Evolutionary conservation across 2,888 invertebrate species (phyloP).

Genomic region (Drosophila tanythrix): DNA sequence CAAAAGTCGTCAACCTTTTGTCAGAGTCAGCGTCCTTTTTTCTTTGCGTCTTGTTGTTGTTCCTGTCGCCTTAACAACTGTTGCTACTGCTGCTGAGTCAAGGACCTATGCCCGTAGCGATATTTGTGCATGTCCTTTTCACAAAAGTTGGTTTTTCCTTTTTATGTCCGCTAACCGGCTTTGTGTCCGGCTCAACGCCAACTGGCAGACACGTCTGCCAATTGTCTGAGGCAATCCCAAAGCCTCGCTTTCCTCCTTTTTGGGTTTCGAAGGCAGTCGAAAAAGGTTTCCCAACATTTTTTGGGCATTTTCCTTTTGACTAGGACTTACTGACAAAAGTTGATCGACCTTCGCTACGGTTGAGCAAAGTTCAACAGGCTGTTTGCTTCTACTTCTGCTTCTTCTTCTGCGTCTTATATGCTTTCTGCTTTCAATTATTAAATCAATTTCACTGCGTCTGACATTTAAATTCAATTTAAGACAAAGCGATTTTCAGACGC

Average conservation of each 20-base stretch:
- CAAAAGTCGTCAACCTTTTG: constrained; percentile 72
- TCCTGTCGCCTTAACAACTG: constrained; percentile 55
- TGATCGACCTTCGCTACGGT: constrained; percentile 66
- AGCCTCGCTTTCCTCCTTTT: not conserved
- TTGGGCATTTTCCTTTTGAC: constrained; percentile 20
- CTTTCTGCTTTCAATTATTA: constrained; percentile 40
- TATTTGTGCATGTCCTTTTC: constrained; percentile 76
- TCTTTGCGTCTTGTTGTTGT: constrained; percentile 15
- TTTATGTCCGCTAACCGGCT: constrained; percentile 29
- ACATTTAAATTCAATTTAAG: constrained; percentile 51
- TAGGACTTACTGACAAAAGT: constrained; percentile 31
- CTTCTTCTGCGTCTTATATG: not conserved
- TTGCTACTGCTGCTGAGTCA: constrained; percentile 55
- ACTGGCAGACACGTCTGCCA: constrained; percentile 64
- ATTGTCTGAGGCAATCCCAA: constrained; percentile 51
- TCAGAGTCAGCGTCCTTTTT: constrained; percentile 59
- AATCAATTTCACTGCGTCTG: constrained; percentile 38
- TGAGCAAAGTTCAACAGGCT: constrained; percentile 31
- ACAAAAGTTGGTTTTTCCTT: constrained; percentile 20
- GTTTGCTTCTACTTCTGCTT: not conserved
- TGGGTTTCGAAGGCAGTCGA: constrained; percentile 10
- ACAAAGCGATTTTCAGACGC: constrained; percentile 29
- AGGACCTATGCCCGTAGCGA: constrained; percentile 44
- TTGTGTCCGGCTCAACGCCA: constrained; percentile 26
- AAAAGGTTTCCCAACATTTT: constrained; percentile 37